Conservation (phyloP, 2,113 vertebrate genomes). For the Pterophyllum scalare region DNA sequence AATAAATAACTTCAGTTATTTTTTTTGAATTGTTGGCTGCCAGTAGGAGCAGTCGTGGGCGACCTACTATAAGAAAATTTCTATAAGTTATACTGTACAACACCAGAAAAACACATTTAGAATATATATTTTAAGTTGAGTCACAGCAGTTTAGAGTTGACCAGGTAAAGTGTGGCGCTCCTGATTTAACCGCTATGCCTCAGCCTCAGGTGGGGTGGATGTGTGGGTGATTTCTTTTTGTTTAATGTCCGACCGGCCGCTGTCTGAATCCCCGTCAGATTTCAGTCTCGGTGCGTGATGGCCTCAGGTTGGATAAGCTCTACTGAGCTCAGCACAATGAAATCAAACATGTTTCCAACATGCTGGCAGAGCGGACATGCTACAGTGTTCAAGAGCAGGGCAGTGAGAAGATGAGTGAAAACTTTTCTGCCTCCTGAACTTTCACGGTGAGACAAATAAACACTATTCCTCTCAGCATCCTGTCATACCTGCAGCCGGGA, state of each 20-base stretch:
- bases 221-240: fast-evolving
- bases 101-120: fast-evolving
- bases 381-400: background rate
- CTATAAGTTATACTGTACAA: too few species aligned
- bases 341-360: conserved; percentile 28
- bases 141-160: background rate
- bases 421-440: background rate
- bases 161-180: background rate
- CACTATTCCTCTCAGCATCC: background rate
- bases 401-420: background rate
- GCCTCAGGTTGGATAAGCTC: background rate
- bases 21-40: too few species aligned
- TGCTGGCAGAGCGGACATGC: background rate
- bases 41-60: too few species aligned
- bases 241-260: background rate
- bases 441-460: background rate
- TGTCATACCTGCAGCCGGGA: background rate
- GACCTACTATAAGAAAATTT: too few species aligned
- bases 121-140: background rate
- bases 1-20: too few species aligned
- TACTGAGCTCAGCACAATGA: background rate
- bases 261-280: background rate
- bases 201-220: background rate
- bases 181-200: too few species aligned
- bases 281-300: background rate